Conservation (phyloP, 2,888 invertebrate genomes). For the Euzetes globulus region DNA sequence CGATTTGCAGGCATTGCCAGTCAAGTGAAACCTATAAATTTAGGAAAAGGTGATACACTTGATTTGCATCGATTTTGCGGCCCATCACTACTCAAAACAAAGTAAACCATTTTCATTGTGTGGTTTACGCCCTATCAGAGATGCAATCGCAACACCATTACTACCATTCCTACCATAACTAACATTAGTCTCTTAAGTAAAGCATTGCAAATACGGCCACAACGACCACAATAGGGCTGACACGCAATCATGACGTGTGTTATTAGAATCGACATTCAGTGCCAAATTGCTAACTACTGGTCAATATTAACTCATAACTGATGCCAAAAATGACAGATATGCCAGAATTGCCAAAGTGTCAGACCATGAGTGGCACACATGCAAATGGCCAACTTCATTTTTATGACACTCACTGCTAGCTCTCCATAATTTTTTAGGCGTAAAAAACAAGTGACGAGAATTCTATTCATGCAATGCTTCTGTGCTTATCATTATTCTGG, state of each 20-base stretch:
- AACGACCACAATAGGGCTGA: constrained; percentile 13
- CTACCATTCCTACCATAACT: constrained; percentile 2
- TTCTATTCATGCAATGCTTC: neutral
- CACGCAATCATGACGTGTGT: constrained; percentile 21
- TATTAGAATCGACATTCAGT: neutral
- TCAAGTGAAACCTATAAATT: constrained; percentile 19
- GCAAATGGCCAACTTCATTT: no score
- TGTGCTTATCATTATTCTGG: neutral
- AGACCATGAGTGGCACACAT: no score
- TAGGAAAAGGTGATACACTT: constrained; percentile 14
- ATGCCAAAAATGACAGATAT: no score
- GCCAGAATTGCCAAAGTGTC: no score
- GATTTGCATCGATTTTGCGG: constrained; percentile 26
- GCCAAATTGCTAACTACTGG: neutral
- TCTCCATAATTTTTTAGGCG: no score
- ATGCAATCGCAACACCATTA: neutral
- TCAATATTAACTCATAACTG: no score
- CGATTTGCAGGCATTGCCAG: neutral
- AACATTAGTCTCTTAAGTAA: no score
- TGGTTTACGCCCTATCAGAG: constrained; percentile 14
- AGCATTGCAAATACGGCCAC: neutral
- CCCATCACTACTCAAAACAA: constrained; percentile 14
- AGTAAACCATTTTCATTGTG: constrained; percentile 1
- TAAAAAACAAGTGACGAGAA: neutral
- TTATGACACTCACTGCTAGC: no score